Evolutionary conservation across 2,888 invertebrate species (phyloP), one percentile per base, ranked within the genome.

Genomic region (Eugnorisma glareosa): DNA sequence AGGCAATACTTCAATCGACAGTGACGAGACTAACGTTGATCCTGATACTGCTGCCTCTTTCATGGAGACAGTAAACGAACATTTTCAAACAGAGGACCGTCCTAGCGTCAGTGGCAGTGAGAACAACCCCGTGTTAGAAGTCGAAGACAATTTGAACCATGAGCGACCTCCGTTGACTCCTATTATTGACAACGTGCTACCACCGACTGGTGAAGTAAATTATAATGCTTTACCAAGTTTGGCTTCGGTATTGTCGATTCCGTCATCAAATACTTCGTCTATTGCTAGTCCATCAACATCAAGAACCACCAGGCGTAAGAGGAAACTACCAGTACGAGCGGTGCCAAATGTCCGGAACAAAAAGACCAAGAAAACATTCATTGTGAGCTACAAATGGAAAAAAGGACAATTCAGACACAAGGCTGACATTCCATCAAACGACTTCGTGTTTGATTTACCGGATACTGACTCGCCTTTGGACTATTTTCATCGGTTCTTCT

Each of bases 361-460:
- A 64, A 64, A 64, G 24, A 64, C 64, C 24, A 64, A 64, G n/a
- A 11, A 40, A 64, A 64, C 59, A 31, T n/a, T n/a, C 31, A 59
- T 59, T 59, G 59, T 59, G 31, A 31, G 31, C 31, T 59, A 64
- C 64, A 64, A n/a, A n/a, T n/a, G n/a, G n/a, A n/a, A n/a, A n/a
- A n/a, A n/a, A n/a, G n/a, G n/a, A n/a, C n/a, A n/a, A 64, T 64
- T 64, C 24, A 64, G 64, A 64, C 64, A 64, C 64, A 64, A 64
- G 24, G 64, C 64, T 37, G 64, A 64, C 40, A 64, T 64, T 40
- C 64, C 64, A 64, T 64, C 64, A 40, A 64, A 64, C 64, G 64
- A 64, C 37, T 40, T 64, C 64, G 64, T 37, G 63, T 63, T 63
- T 63, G 37, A 43, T 63, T 63, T 63, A 63, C 63, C 63, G 63